A percentile compares a stretch with the other conserved stretches of the same genome.
Evolutionary conservation across 2,888 invertebrate species (phyloP).

Genomic region (Epinotia bilunana): DNA sequence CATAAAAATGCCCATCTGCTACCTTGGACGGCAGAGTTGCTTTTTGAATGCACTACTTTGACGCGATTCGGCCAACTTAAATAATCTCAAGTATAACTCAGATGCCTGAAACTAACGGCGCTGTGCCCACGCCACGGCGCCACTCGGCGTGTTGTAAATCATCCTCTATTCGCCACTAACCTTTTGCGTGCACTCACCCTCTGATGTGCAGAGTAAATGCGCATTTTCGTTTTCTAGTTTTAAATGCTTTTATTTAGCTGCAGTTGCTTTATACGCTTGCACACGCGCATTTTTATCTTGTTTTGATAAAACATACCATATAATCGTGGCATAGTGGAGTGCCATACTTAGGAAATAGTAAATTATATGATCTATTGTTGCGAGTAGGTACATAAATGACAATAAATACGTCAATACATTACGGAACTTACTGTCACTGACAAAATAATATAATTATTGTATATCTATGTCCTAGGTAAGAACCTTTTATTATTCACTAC

Average conservation of each 20-base stretch:
- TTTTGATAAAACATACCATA: neutral
- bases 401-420: neutral
- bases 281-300: neutral
- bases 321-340: too few species aligned
- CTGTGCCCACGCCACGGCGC: neutral
- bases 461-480: too few species aligned
- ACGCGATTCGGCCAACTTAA: too few species aligned
- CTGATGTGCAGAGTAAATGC: constrained; percentile 12
- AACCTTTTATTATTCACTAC: too few species aligned
- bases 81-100: neutral
- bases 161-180: neutral
- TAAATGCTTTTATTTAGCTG: neutral
- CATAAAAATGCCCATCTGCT: too few species aligned
- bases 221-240: constrained; percentile 14
- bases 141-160: constrained; percentile 1
- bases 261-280: neutral
- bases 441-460: too few species aligned
- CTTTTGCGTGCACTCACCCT: constrained; percentile 5
- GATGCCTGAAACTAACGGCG: constrained; percentile 4
- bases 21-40: too few species aligned
- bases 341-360: too few species aligned
- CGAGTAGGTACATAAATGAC: neutral
- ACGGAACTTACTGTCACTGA: too few species aligned
- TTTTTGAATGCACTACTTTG: too few species aligned
- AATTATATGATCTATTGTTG: neutral